phyloP scores from a whole-genome alignment of 1,140 invertebrate genomes.

The Leptopilina boulardi region DNA sequence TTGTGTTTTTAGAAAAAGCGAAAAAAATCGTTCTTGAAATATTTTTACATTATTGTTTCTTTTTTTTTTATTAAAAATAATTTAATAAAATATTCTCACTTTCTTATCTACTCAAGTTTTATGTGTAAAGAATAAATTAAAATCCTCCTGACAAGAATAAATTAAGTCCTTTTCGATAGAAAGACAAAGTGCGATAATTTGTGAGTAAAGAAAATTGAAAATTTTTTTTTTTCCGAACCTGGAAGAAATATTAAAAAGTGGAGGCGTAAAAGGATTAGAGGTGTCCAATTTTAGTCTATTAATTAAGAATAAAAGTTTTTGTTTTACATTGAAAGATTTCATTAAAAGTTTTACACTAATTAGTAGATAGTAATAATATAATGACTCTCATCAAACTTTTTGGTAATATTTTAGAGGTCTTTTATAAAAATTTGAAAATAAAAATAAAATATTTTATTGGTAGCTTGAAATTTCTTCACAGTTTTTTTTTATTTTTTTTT shows the following conservation, averaged over 20 bases:
- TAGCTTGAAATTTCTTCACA: no score
- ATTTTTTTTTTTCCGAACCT: neutral
- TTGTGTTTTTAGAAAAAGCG: no score
- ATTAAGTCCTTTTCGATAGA: neutral
- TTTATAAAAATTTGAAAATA: no score
- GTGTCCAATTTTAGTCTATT: neutral
- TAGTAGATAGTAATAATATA: neutral
- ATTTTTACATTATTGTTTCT: neutral
- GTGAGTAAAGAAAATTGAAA: conserved; percentile 8
- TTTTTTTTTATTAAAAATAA: neutral
- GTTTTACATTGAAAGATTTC: neutral
- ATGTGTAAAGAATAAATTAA: neutral
- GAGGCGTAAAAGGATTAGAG: neutral
- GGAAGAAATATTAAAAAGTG: neutral
- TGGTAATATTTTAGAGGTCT: neutral
- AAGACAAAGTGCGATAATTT: conserved; percentile 20
- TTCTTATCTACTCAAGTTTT: neutral
- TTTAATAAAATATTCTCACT: neutral
- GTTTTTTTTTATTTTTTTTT: no score
- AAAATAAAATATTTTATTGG: no score
- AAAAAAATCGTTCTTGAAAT: no score
- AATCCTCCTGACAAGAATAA: conserved; percentile 13
- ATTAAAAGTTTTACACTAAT: conserved; percentile 13
- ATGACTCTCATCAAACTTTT: neutral
- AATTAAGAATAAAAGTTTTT: neutral